These are phyloP conservation scores for Procambarus clarkii DNA, from an alignment of 1,140 invertebrate genomes.

Conservation along the genomic window DNA sequence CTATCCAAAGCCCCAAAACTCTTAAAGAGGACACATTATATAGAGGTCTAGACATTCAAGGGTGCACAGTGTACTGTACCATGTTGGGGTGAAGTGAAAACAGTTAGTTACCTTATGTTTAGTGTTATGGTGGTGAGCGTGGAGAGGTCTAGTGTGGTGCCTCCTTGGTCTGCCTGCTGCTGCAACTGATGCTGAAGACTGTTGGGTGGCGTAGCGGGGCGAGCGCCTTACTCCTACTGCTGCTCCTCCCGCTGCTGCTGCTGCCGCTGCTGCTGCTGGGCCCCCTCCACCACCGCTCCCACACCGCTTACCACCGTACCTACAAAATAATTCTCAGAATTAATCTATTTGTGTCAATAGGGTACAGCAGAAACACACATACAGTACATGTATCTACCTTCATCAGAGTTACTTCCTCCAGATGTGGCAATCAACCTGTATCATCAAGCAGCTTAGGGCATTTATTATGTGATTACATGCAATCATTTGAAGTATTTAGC, in stretches of 20 bases:
- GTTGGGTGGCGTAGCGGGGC: conserved; percentile 67
- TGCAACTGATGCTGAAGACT: conserved; percentile 56
- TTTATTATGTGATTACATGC: too few species aligned
- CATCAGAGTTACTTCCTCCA: too few species aligned
- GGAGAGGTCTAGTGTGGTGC: conserved; percentile 58
- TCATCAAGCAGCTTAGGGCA: too few species aligned
- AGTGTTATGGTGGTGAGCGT: conserved; percentile 62
- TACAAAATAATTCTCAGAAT: conserved; percentile 17
- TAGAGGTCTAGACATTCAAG: too few species aligned
- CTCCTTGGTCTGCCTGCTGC: conserved; percentile 46
- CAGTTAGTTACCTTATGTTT: conserved; percentile 51
- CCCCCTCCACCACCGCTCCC: conserved; percentile 66
- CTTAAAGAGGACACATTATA: too few species aligned
- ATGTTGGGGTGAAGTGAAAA: neutral
- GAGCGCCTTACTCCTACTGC: conserved; percentile 59
- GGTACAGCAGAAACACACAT: too few species aligned
- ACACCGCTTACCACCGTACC: conserved; percentile 70
- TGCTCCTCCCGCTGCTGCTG: conserved; percentile 63
- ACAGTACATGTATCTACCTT: too few species aligned
- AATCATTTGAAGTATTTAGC: too few species aligned
- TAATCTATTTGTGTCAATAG: too few species aligned
- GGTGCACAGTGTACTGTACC: too few species aligned
- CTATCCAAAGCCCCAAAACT: too few species aligned
- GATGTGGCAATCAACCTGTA: too few species aligned
- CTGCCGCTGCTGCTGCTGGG: conserved; percentile 65